Evolutionary conservation across 2,888 invertebrate genomes (phyloP).

Genomic region (Habrosyne pyritoides): DNA sequence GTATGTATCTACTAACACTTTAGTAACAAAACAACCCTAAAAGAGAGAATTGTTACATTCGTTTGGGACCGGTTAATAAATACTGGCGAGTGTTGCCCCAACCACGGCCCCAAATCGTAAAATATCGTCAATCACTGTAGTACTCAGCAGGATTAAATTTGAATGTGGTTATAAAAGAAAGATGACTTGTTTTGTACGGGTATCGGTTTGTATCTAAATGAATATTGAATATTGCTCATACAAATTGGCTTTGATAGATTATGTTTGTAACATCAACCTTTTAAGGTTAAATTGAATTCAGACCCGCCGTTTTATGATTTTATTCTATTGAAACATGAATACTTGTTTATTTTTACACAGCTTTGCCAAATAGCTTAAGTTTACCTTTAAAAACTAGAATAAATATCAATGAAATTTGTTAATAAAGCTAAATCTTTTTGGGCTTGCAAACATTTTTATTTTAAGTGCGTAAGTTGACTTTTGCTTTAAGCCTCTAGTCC

Average conservation of each 20-base stretch:
- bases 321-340: background rate
- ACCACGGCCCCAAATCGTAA: constrained; percentile 36
- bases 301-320: background rate
- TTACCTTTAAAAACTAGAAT: background rate
- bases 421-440: background rate
- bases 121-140: constrained; percentile 64
- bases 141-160: constrained; percentile 73
- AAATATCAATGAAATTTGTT: background rate
- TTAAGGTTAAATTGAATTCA: background rate
- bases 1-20: background rate
- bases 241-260: background rate
- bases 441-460: background rate
- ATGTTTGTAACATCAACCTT: background rate
- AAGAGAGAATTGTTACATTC: constrained; percentile 39
- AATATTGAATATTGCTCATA: constrained; percentile 2
- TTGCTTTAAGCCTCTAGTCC: background rate
- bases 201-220: constrained; percentile 14
- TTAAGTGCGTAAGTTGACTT: background rate
- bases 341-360: background rate
- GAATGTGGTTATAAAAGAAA: constrained; percentile 60
- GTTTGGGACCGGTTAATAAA: constrained; percentile 39
- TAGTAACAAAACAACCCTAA: constrained; percentile 22
- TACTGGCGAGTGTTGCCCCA: constrained; percentile 22
- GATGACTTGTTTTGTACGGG: constrained; percentile 31
- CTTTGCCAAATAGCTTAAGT: too few species aligned